Conservation (phyloP, 2,113 vertebrate species). For the Mirounga angustirostris region DNA sequence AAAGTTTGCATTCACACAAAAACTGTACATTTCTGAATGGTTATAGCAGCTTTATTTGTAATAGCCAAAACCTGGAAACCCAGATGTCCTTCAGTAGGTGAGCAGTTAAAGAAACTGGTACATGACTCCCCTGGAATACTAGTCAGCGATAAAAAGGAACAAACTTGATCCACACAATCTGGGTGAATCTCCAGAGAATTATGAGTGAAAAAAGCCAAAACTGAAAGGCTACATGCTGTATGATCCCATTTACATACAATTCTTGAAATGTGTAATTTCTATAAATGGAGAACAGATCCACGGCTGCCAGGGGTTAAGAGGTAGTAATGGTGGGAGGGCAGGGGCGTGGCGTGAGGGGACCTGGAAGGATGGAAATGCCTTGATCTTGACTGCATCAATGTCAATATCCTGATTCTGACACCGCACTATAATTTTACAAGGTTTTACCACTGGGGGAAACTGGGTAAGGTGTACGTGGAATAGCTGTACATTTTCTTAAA, state of each 20-base stretch:
- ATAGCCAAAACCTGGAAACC: not conserved
- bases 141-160: not conserved
- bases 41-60: not conserved
- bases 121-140: not conserved
- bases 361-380: not conserved
- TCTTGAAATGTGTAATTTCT: not conserved
- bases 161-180: not conserved
- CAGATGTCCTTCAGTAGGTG: not conserved
- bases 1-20: slow-evolving; percentile 6
- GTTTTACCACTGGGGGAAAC: not conserved
- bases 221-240: not conserved
- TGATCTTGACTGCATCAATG: not conserved
- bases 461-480: not conserved
- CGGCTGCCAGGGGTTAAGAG: not conserved
- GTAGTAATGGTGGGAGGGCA: not conserved
- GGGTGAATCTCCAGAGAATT: not conserved
- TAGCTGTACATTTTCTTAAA: not conserved
- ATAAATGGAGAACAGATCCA: not conserved
- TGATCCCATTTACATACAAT: not conserved
- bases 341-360: not conserved
- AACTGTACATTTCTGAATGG: not conserved
- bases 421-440: not conserved
- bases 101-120: not conserved
- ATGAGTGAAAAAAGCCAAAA: not conserved
- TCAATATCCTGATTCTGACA: not conserved